These are phyloP conservation scores for Pollenia labialis DNA, from an alignment of 2,888 invertebrate genomes.

Conservation along the genomic window DNA sequence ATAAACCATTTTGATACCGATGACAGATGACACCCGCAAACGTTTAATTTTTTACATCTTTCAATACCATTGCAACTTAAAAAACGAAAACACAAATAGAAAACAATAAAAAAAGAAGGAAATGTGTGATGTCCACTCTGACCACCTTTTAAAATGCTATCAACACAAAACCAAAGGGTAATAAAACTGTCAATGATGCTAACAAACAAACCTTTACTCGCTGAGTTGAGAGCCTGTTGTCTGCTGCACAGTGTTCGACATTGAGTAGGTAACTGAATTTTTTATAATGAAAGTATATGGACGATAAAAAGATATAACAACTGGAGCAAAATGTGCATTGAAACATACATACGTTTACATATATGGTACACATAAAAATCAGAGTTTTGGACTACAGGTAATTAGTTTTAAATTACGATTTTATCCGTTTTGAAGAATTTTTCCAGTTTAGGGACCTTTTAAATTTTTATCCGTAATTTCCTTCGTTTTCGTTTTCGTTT, in stretches of 20 bases:
- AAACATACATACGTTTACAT: no score
- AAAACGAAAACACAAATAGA: conserved; percentile 7
- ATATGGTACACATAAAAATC: no score
- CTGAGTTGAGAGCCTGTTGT: background rate
- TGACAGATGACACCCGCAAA: conserved; percentile 70
- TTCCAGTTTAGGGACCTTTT: no score
- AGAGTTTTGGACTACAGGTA: no score
- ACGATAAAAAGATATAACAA: no score
- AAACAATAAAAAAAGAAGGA: conserved; percentile 36
- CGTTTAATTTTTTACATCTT: conserved; percentile 51
- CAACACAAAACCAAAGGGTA: conserved; percentile 63
- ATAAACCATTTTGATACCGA: conserved; percentile 68
- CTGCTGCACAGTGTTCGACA: background rate
- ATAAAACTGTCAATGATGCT: conserved; percentile 69
- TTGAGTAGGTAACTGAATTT: background rate
- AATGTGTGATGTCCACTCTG: conserved; percentile 18
- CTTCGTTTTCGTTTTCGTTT: no score
- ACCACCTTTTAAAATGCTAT: conserved; percentile 63
- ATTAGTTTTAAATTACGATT: no score
- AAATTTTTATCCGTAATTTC: no score
- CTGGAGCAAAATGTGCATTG: no score
- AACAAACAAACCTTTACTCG: conserved; percentile 54
- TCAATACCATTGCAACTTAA: conserved; percentile 26
- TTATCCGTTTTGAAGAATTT: no score
- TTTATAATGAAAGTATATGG: background rate